These are phyloP conservation scores for Bubalus kerabau DNA, from an alignment of 2,113 vertebrate genomes.

Conservation along the genomic window DNA sequence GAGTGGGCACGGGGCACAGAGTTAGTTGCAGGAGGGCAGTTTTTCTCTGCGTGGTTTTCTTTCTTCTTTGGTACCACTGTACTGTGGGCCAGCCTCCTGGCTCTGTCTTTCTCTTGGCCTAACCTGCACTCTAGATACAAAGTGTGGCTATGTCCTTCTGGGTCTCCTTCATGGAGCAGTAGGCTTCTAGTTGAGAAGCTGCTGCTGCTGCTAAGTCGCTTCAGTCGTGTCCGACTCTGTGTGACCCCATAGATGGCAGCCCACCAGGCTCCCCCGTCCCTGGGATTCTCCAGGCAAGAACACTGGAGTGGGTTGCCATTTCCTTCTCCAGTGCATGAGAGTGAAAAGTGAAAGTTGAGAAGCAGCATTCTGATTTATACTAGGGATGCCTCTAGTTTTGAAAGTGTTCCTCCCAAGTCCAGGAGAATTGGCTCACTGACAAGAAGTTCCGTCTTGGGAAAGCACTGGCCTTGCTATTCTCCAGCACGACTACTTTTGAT, in stretches of 20 bases:
- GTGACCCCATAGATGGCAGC: no score
- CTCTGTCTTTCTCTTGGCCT: background rate
- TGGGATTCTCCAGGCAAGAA: no score
- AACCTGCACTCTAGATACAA: background rate
- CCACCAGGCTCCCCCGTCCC: no score
- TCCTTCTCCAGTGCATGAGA: no score
- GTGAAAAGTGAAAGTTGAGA: background rate
- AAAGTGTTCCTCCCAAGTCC: background rate
- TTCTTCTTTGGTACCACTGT: fast-evolving
- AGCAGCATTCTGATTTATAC: background rate
- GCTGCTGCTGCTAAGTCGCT: no score
- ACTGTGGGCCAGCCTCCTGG: background rate
- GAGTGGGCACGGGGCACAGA: background rate
- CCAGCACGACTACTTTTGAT: background rate
- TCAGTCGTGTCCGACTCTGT: no score
- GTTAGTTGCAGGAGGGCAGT: background rate
- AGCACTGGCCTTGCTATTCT: background rate
- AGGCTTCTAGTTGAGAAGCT: background rate
- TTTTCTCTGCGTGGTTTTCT: background rate
- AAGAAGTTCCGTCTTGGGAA: background rate
- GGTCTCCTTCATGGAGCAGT: background rate
- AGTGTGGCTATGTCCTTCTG: background rate
- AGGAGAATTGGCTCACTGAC: background rate
- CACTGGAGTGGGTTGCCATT: no score
- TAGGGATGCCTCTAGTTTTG: background rate